Evolutionary conservation across 2,797 vertebrate genomes (phyloP), one percentile per base, ranked within the genome.

Genomic region (Kryptopterus vitreolus): DNA sequence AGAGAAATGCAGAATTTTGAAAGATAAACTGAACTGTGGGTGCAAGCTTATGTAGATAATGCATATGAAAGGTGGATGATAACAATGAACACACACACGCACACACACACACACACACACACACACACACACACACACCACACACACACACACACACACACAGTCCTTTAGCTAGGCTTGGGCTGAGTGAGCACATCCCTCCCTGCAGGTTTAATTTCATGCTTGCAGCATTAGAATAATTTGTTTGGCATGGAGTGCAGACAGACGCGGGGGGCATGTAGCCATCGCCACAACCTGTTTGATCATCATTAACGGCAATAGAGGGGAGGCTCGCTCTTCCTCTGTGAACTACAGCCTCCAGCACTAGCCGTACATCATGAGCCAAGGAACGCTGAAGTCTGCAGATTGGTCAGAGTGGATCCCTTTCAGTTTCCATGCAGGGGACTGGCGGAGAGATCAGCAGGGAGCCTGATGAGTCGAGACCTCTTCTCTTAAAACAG

Each of bases 181-280:
- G 85, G 76, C 73, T 79, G 76, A 86, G 85, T n/a, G n/a, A 79
- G 76, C 85, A 80, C 80, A 84, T 82, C 82, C 71, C 78, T 81
- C 82, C 82, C 84, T 77, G 82, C 81, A 84, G 84, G 80, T 78
- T 74, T 79, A 87, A 85, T 87, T 87, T 82, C 86, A 87, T 85
- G 86, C 86, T 87, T 70, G 77, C 82, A 82, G 86, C 82, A 84
- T 87, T 87, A 87, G 84, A 85, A 82, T 85, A 85, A 85, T 87
- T 85, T 83, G 80, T 85, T 85, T 87, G 86, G 84, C 86, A 87
- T 85, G 80, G 75, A 77, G 78, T 79, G 73, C 81, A 66, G 65
- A 81, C 78, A 79, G 73, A 74, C 84, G 66, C 48, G 24, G 81
- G 85, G 79, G 79, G 77, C 80, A 80, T 78, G 83, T 83, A 71